A percentile compares a stretch with the other conserved stretches of the same genome.
Evolutionary conservation across 2,113 vertebrate genomes (phyloP).

Genomic region (Barbus barbus): DNA sequence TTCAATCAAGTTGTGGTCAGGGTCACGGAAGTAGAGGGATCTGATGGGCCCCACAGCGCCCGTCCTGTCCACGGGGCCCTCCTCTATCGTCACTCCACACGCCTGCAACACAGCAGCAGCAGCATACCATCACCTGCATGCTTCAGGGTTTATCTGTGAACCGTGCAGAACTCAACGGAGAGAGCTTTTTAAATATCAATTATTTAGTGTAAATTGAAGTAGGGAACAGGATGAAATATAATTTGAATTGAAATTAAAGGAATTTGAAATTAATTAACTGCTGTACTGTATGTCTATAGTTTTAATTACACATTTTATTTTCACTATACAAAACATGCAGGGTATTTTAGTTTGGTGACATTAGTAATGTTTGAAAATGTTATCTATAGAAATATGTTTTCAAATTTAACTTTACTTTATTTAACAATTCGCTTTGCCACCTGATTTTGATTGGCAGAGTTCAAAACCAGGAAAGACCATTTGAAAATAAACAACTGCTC

Average conservation of each 20-base stretch:
- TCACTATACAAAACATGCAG: not conserved
- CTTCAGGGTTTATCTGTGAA: too few relatives aligned
- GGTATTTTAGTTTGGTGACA: not conserved
- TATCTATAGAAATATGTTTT: not conserved
- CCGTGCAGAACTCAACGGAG: too few relatives aligned
- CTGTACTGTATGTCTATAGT: not conserved
- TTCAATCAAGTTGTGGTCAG: slow-evolving; percentile 86
- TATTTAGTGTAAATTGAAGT: too few relatives aligned
- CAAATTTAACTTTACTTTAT: not conserved
- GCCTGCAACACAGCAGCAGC: slow-evolving; percentile 73
- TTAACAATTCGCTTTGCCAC: not conserved
- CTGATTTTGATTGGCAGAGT: not conserved
- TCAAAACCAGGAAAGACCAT: not conserved
- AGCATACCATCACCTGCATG: too few relatives aligned
- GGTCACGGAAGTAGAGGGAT: slow-evolving; percentile 89
- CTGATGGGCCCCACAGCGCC: slow-evolving; percentile 83
- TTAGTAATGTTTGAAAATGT: not conserved
- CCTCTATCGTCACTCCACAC: slow-evolving; percentile 81
- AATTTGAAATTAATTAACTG: too few relatives aligned
- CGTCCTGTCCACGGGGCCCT: slow-evolving; percentile 85
- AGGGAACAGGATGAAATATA: too few relatives aligned
- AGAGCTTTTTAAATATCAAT: too few relatives aligned
- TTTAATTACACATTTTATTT: not conserved
- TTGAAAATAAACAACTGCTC: too few relatives aligned
- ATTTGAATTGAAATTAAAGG: too few relatives aligned